Percentiles rank a stretch among this genome's conserved stretches.
phyloP scores from a whole-genome alignment of 2,888 invertebrate species.

The Dioctria linearis region DNA sequence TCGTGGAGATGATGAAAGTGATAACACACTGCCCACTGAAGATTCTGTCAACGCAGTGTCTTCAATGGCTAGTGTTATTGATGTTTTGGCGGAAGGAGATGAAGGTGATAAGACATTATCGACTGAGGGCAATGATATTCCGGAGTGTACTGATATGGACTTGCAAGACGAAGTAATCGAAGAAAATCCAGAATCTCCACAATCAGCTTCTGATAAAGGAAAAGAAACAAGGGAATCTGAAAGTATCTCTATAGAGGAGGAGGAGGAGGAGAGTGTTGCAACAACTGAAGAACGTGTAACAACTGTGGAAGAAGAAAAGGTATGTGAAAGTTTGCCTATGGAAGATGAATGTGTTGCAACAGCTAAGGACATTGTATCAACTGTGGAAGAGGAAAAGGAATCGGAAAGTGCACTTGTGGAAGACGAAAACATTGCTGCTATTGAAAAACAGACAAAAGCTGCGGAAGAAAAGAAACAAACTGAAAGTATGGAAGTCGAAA shows the following conservation, averaged over 20 bases:
- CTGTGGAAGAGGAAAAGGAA: constrained; percentile 22
- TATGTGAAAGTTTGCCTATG: constrained; percentile 38
- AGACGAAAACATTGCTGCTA: constrained; percentile 12
- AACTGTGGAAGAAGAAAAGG: constrained; percentile 1
- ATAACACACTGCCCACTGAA: constrained; percentile 30
- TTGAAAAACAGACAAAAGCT: background rate
- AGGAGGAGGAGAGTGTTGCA: background rate
- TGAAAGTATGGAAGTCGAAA: background rate
- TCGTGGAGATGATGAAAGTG: constrained; percentile 50
- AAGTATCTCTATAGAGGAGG: too few relatives aligned
- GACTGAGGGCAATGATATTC: too few relatives aligned
- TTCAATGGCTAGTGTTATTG: too few relatives aligned
- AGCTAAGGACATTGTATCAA: background rate
- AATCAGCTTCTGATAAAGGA: too few relatives aligned
- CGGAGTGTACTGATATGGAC: too few relatives aligned
- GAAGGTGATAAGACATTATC: too few relatives aligned
- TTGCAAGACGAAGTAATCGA: too few relatives aligned
- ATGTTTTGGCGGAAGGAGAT: too few relatives aligned
- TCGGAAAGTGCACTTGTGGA: constrained; percentile 28
- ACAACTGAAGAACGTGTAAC: background rate
- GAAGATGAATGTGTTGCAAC: constrained; percentile 32
- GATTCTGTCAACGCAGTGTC: too few relatives aligned
- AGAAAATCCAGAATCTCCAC: too few relatives aligned
- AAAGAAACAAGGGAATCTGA: too few relatives aligned
- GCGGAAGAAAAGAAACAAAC: background rate